Percentiles rank a stretch among this genome's conserved stretches.
phyloP scores from a whole-genome alignment of 2,113 vertebrate genomes.

The Phaethon lepturus region DNA sequence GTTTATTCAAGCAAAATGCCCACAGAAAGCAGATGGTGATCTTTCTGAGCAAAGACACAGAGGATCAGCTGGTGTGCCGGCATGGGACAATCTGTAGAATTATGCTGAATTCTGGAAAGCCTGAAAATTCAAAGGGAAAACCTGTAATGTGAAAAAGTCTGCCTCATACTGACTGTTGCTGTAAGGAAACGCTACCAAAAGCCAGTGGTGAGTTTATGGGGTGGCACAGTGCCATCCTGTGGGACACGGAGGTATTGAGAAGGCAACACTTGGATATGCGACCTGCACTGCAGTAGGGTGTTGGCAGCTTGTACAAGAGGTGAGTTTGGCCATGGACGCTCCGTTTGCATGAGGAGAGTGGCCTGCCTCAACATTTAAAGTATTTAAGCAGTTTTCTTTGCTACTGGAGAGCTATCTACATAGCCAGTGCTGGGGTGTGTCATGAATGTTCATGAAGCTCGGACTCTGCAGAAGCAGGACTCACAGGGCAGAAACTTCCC shows the following conservation, averaged over 20 bases:
- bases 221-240: conserved; percentile 23
- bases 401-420: neutral
- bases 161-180: neutral
- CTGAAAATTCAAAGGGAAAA: neutral
- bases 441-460: neutral
- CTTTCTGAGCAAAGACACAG: neutral
- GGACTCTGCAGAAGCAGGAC: neutral
- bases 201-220: neutral
- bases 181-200: fast-evolving
- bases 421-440: neutral
- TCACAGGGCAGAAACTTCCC: neutral
- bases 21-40: neutral
- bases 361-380: neutral
- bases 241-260: neutral
- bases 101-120: neutral
- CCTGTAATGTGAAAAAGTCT: neutral
- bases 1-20: neutral
- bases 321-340: neutral
- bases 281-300: fast-evolving
- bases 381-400: neutral
- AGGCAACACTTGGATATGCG: too few species aligned
- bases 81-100: neutral
- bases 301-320: neutral
- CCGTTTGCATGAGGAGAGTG: fast-evolving
- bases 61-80: neutral